A percentile compares a stretch with the other conserved stretches of the same genome.
Conservation (phyloP, 2,888 invertebrate species). For the Metalampra italica region DNA sequence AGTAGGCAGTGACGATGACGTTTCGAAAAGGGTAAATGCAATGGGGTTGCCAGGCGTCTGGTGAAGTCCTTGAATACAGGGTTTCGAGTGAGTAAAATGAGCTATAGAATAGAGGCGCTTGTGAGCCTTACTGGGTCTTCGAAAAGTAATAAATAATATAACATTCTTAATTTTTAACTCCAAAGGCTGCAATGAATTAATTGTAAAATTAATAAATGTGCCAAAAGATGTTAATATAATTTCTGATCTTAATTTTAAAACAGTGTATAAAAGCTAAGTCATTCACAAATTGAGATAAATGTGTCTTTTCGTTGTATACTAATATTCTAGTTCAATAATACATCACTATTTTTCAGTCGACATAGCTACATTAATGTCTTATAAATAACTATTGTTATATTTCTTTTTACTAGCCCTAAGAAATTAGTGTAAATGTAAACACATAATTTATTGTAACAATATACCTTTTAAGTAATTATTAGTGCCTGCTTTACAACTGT, state of each 20-base stretch:
- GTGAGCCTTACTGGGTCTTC: constrained; percentile 61
- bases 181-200: too few species aligned
- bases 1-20: constrained; percentile 25
- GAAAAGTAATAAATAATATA: too few species aligned
- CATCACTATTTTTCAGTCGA: constrained; percentile 20
- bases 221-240: background rate
- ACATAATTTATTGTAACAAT: constrained; percentile 75
- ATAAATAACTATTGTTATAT: constrained; percentile 53
- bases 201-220: too few species aligned
- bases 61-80: constrained; percentile 57
- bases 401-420: constrained; percentile 61
- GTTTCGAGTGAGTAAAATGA: constrained; percentile 47
- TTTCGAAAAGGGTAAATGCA: constrained; percentile 36
- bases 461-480: constrained; percentile 70
- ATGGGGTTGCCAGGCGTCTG: constrained; percentile 20
- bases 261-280: background rate
- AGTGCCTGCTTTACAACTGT: constrained; percentile 74
- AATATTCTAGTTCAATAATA: constrained; percentile 15
- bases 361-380: constrained; percentile 23
- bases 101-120: constrained; percentile 43
- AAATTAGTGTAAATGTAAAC: constrained; percentile 66
- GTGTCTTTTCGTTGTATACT: constrained; percentile 8
- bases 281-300: constrained; percentile 5
- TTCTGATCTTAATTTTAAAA: background rate
- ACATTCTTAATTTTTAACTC: too few species aligned